Conservation (phyloP, 2,888 invertebrate species). For the Ethmia dodecea region DNA sequence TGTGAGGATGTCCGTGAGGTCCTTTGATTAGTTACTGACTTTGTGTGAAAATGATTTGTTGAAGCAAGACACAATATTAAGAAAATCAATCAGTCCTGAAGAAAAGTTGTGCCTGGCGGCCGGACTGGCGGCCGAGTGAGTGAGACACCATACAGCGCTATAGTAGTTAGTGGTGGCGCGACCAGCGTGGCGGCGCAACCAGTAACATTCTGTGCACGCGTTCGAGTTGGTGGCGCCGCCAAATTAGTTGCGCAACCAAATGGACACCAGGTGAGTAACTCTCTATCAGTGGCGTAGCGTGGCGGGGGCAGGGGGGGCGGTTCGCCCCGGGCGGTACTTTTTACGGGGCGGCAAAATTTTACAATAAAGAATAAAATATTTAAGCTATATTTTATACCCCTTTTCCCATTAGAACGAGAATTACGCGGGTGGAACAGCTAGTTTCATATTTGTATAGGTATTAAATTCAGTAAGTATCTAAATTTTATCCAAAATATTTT, state of each 20-base stretch:
- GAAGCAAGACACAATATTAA: constrained; percentile 20
- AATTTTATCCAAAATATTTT: too few species aligned
- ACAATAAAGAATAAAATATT: too few species aligned
- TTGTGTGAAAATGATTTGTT: constrained; percentile 19
- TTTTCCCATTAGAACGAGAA: too few species aligned
- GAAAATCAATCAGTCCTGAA: constrained; percentile 11
- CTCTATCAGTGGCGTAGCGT: background rate
- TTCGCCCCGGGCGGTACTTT: too few species aligned
- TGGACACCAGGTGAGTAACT: constrained; percentile 13
- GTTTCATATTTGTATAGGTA: too few species aligned
- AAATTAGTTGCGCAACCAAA: constrained; percentile 18
- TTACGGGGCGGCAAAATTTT: too few species aligned
- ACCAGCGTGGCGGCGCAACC: constrained; percentile 1
- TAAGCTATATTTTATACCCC: too few species aligned
- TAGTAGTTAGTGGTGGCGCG: constrained; percentile 5
- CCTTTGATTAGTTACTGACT: constrained; percentile 20
- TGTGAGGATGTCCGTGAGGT: constrained; percentile 7
- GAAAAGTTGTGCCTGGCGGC: background rate
- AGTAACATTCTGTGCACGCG: constrained; percentile 14
- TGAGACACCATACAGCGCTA: constrained; percentile 14
- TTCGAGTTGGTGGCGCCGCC: constrained; percentile 14
- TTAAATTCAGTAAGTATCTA: too few species aligned
- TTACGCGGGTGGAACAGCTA: too few species aligned
- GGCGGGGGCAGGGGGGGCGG: background rate
- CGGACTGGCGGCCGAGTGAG: constrained; percentile 15